Evolutionary conservation across 2,888 invertebrate genomes (phyloP), one percentile per base, ranked within the genome.

Genomic region (Apeira syringaria): DNA sequence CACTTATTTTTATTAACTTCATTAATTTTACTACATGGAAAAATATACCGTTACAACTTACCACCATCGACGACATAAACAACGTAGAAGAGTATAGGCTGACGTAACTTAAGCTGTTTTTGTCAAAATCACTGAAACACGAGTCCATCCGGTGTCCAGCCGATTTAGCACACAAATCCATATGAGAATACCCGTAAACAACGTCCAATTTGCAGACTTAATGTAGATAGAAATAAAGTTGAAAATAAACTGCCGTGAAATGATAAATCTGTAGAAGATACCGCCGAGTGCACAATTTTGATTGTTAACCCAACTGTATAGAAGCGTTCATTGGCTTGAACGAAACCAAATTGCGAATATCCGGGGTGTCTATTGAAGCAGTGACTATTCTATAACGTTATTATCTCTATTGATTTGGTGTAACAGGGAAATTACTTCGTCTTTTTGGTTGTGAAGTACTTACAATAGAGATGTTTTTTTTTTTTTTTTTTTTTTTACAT

Each of bases 261-360:
- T 20, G 6, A 12, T 29, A 46, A 46, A 40, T 56, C 37, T 43
- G 46, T 46, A 28, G 50, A 63, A 63, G 64, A 67, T 61, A 15
- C 7, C 2, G 5, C 75, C 71, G 75, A 78, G 84, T 88, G 87
- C 82, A 83, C 85, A 86, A 82, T 86, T 80, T 86, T 81, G 74
- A 84, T 86, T 85, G 84, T 85, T 80, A 86, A 85, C 70, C 80
- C 80, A 70, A 70, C 81, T 79, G n/a, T n/a, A 82, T 79, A 76
- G 70, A 71, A 61, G 66, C 68, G 79, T 75, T 84, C 86, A 87
- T 75, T 87, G 88, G 77, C 62, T 77, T 70, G 88, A 74, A 84
- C 80, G 69, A 78, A 85, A 80, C 80, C 61, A 85, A 85, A 88
- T 88, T 84, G 88, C 81, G 80, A 66, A 86, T 88, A 86, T 88